Percentiles rank a stretch among this genome's conserved stretches.
phyloP scores from a whole-genome alignment of 2,888 invertebrate species.

The Chrysotoxum bicinctum region DNA sequence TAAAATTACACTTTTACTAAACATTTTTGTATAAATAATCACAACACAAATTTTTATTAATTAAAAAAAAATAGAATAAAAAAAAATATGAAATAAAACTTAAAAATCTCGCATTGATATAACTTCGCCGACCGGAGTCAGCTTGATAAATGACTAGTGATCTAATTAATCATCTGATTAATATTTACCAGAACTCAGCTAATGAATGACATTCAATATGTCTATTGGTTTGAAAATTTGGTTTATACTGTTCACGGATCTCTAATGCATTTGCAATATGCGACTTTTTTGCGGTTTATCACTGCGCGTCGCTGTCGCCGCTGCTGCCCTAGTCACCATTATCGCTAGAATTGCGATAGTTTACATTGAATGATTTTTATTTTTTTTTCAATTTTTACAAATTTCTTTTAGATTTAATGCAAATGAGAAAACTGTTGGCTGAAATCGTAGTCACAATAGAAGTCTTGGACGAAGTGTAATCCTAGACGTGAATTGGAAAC shows the following conservation, averaged over 20 bases:
- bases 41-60: slow-evolving; percentile 1
- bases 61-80: background rate
- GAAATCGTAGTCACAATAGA: background rate
- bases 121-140: slow-evolving; percentile 72
- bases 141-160: slow-evolving; percentile 72
- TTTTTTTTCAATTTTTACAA: background rate
- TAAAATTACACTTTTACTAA: background rate
- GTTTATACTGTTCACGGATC: slow-evolving; percentile 35
- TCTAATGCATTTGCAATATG: slow-evolving; percentile 46
- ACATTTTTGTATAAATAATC: background rate
- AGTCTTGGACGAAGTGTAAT: slow-evolving; percentile 29
- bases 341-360: slow-evolving; percentile 2
- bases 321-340: background rate
- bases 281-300: slow-evolving; percentile 63
- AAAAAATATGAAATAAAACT: background rate
- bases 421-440: slow-evolving; percentile 6
- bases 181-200: slow-evolving; percentile 71
- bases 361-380: background rate
- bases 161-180: slow-evolving; percentile 75
- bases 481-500: slow-evolving; percentile 18
- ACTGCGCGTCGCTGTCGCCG: slow-evolving; percentile 35
- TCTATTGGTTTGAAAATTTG: slow-evolving; percentile 64
- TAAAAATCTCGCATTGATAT: slow-evolving; percentile 32
- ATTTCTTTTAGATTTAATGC: slow-evolving; percentile 7
- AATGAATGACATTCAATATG: slow-evolving; percentile 68